These are phyloP conservation scores for Mohoua ochrocephala DNA, from an alignment of 2,113 vertebrate species.

Conservation along the genomic window DNA sequence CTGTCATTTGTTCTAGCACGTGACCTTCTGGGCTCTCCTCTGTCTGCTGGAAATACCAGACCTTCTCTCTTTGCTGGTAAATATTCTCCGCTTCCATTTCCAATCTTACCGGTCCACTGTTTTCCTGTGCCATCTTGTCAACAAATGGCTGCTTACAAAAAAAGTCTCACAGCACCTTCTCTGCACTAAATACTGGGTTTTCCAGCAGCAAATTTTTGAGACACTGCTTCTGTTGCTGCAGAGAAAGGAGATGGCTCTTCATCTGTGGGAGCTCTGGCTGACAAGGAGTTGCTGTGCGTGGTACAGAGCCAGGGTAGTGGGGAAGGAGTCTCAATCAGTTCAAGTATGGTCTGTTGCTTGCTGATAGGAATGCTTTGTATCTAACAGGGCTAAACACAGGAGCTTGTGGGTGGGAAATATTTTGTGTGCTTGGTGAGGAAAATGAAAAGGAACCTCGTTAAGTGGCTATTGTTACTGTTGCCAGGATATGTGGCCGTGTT, in stretches of 20 bases:
- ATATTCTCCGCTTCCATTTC: neutral
- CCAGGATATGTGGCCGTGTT: neutral
- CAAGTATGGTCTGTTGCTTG: neutral
- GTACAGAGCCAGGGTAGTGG: neutral
- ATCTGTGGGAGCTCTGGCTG: too few relatives aligned
- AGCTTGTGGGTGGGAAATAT: neutral
- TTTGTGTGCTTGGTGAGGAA: neutral
- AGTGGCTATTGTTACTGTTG: conserved; percentile 12
- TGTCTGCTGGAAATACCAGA: neutral
- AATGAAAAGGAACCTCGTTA: neutral
- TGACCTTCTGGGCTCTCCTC: neutral
- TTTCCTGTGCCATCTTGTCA: neutral
- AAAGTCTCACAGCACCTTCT: neutral
- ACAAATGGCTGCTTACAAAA: neutral
- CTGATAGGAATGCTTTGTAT: neutral
- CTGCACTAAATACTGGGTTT: neutral
- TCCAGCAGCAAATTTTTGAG: neutral
- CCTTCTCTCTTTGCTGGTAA: neutral
- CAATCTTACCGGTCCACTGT: neutral
- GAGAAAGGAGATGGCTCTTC: neutral
- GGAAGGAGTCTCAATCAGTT: neutral
- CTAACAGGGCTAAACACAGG: neutral
- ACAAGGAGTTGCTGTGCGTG: neutral
- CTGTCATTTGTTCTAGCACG: neutral
- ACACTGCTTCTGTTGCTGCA: neutral